phyloP scores from a whole-genome alignment of 2,888 invertebrate genomes.

The Escarpia spicata region DNA sequence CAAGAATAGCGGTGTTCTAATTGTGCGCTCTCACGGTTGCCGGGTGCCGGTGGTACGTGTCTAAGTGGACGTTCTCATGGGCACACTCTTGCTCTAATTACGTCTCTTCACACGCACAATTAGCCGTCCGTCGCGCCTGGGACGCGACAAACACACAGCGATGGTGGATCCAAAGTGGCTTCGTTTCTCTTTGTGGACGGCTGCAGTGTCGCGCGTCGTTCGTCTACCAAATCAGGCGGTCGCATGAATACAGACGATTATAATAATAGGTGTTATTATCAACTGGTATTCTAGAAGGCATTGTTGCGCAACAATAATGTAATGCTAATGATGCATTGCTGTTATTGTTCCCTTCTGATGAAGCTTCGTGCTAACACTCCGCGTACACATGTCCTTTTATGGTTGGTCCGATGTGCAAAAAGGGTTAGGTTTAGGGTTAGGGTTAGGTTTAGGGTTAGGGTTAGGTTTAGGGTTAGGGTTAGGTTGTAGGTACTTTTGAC shows the following conservation, averaged over 20 bases:
- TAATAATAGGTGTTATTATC: neutral
- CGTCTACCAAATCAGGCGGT: neutral
- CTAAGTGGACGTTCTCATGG: neutral
- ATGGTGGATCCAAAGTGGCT: neutral
- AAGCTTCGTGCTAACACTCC: no score
- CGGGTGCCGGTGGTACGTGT: neutral
- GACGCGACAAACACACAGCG: neutral
- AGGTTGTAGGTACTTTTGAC: no score
- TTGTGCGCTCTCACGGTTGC: neutral
- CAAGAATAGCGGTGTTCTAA: neutral
- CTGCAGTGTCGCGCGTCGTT: neutral
- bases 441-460: no score
- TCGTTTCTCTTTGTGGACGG: neutral
- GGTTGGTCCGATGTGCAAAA: no score
- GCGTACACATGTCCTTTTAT: no score
- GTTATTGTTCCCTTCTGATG: no score
- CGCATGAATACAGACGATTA: neutral
- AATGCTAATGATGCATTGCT: neutral
- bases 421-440: no score
- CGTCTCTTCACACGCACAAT: slow-evolving; percentile 7
- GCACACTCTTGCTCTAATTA: neutral
- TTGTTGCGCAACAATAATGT: neutral
- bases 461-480: no score
- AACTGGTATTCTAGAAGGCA: neutral
- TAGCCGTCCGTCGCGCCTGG: neutral